phyloP scores from a whole-genome alignment of 2,888 invertebrate genomes.

The Bedellia somnulentella region DNA sequence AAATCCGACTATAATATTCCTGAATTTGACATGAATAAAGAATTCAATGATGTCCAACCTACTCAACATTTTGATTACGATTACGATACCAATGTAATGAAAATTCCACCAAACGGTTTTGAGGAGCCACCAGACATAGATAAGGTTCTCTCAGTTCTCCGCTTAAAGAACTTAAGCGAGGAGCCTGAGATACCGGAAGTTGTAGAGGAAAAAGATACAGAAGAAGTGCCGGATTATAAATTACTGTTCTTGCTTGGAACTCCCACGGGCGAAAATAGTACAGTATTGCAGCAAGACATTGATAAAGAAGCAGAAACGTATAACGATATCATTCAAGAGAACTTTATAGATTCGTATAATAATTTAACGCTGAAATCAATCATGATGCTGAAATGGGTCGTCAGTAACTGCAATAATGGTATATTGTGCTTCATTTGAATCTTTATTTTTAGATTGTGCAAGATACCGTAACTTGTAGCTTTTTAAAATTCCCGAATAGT shows the following conservation, averaged over 20 bases:
- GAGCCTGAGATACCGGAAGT: constrained; percentile 12
- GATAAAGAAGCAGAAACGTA: constrained; percentile 67
- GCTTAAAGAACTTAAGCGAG: constrained; percentile 18
- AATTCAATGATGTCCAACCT: constrained; percentile 19
- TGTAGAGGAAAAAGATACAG: constrained; percentile 11
- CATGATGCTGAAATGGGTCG: constrained; percentile 82
- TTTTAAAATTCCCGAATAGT: no score
- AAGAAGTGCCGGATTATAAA: constrained; percentile 25
- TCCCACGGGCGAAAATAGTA: constrained; percentile 55
- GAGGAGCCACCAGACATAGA: constrained; percentile 27
- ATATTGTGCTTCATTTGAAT: no score
- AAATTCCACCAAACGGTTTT: constrained; percentile 40
- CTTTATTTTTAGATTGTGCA: no score
- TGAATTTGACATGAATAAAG: constrained; percentile 46
- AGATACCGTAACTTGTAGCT: no score
- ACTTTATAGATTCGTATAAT: constrained; percentile 81
- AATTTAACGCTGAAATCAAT: constrained; percentile 85
- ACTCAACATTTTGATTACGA: constrained; percentile 16
- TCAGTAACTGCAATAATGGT: constrained; percentile 65
- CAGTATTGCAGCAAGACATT: constrained; percentile 64
- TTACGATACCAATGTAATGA: constrained; percentile 44
- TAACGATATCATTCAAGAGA: constrained; percentile 81
- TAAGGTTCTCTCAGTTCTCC: constrained; percentile 24
- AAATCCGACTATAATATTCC: constrained; percentile 24
- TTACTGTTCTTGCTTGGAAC: constrained; percentile 62